A percentile compares a stretch with the other conserved stretches of the same genome.
Evolutionary conservation across 2,797 vertebrate genomes (phyloP).

Genomic region (Danio jaintianensis): DNA sequence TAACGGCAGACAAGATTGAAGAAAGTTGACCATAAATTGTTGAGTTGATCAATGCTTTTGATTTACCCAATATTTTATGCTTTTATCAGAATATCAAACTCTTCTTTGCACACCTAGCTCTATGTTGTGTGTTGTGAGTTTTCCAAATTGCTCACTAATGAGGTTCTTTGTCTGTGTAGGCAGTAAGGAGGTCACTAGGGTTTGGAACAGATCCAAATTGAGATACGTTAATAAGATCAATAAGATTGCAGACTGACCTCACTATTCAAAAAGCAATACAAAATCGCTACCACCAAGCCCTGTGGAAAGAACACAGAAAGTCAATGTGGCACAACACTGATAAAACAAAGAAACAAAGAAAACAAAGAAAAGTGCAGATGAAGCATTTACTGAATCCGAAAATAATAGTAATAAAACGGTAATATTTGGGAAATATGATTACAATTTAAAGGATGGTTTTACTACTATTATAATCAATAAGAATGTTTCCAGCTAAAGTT

Average conservation of each 20-base stretch:
- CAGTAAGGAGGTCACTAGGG: background rate
- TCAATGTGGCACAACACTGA: background rate
- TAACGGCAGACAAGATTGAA: background rate
- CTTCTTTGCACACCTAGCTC: background rate
- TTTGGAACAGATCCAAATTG: background rate
- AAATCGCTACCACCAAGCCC: conserved; percentile 91
- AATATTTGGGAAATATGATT: too few relatives aligned
- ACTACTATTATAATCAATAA: too few relatives aligned
- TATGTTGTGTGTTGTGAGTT: background rate
- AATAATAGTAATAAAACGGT: too few relatives aligned
- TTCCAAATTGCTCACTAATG: background rate
- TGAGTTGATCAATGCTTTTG: too few relatives aligned
- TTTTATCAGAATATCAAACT: background rate
- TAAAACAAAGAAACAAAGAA: background rate
- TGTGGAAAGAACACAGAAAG: conserved; percentile 68
- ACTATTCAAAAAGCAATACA: conserved; percentile 95
- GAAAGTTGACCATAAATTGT: background rate
- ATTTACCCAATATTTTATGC: background rate
- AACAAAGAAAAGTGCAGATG: too few relatives aligned
- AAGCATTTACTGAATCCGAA: background rate
- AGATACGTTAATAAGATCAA: background rate
- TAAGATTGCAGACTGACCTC: conserved; percentile 81
- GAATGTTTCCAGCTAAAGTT: too few relatives aligned
- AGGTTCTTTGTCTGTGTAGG: background rate
- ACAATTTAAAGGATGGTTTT: too few relatives aligned